phyloP scores from a whole-genome alignment of 2,113 vertebrate species.

The Oreotrochilus melanogaster region DNA sequence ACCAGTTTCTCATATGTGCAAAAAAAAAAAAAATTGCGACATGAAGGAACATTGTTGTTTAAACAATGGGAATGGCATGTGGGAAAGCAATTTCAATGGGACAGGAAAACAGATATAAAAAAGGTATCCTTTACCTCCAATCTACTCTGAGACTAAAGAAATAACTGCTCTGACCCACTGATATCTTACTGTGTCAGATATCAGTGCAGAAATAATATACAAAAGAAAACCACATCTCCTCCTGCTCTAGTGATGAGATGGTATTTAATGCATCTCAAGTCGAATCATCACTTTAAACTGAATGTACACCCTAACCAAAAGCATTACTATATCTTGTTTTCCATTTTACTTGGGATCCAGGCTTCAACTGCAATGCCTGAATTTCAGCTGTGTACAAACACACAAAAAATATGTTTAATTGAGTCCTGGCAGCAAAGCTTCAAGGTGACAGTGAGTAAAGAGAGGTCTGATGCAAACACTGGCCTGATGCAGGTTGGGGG shows the following conservation, averaged over 20 bases:
- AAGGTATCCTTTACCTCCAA: not conserved
- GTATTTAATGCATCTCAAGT: not conserved
- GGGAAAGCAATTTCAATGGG: conserved; percentile 18
- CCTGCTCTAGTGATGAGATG: not conserved
- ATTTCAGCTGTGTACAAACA: not conserved
- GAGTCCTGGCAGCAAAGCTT: not conserved
- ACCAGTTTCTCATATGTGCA: not conserved
- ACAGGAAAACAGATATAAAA: conserved; percentile 12
- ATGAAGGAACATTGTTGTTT: not conserved
- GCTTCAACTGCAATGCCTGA: not conserved
- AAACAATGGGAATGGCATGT: conserved; percentile 16
- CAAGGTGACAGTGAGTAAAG: not conserved
- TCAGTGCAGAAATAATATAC: not conserved
- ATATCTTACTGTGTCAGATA: not conserved
- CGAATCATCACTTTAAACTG: not conserved
- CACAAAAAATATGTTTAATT: not conserved
- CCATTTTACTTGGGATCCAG: not conserved
- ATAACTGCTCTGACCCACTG: not conserved
- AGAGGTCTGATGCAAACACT: not conserved
- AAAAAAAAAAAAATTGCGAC: not conserved
- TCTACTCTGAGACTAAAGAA: not conserved
- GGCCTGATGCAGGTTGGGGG: not conserved
- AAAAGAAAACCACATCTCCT: not conserved
- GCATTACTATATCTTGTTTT: not conserved
- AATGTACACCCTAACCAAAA: not conserved